phyloP scores from a whole-genome alignment of 1,140 invertebrate genomes.

The Drosophila navojoa region DNA sequence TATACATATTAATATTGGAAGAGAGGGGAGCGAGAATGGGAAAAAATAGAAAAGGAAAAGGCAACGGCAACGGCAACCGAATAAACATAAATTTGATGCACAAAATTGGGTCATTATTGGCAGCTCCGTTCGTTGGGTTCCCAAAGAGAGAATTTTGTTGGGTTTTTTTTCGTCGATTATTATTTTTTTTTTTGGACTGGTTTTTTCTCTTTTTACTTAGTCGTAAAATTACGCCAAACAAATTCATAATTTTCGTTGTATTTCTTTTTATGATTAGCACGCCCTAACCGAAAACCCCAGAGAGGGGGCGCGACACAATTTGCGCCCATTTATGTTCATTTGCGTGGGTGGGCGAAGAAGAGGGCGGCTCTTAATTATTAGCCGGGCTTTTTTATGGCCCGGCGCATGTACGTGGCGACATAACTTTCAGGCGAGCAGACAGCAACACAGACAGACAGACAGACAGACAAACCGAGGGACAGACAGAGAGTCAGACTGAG shows the following conservation, averaged over 20 bases:
- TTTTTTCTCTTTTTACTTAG: constrained; percentile 5
- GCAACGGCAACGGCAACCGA: constrained; percentile 35
- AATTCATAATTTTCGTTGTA: constrained; percentile 76
- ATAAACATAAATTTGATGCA: constrained; percentile 80
- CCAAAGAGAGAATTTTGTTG: background rate
- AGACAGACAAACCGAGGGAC: constrained; percentile 42
- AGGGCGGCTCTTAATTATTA: constrained; percentile 70
- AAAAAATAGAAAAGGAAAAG: constrained; percentile 12
- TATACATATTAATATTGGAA: constrained; percentile 78
- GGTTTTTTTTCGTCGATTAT: background rate
- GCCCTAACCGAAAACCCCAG: constrained; percentile 55
- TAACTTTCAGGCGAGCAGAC: constrained; percentile 50
- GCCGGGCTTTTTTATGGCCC: constrained; percentile 73
- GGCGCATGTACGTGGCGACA: constrained; percentile 44
- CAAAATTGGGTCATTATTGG: constrained; percentile 81
- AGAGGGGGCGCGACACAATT: constrained; percentile 39
- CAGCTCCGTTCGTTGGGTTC: constrained; percentile 52
- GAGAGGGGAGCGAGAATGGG: background rate
- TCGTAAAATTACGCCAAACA: constrained; percentile 79
- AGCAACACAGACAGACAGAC: constrained; percentile 15
- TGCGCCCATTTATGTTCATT: constrained; percentile 71
- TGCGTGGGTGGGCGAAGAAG: constrained; percentile 35
- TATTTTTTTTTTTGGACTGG: constrained; percentile 19
- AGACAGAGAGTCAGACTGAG: constrained; percentile 33
- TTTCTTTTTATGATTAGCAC: constrained; percentile 79